Evolutionary conservation across 2,888 invertebrate genomes (phyloP), one percentile per base, ranked within the genome.

Genomic region (Syritta pipiens): DNA sequence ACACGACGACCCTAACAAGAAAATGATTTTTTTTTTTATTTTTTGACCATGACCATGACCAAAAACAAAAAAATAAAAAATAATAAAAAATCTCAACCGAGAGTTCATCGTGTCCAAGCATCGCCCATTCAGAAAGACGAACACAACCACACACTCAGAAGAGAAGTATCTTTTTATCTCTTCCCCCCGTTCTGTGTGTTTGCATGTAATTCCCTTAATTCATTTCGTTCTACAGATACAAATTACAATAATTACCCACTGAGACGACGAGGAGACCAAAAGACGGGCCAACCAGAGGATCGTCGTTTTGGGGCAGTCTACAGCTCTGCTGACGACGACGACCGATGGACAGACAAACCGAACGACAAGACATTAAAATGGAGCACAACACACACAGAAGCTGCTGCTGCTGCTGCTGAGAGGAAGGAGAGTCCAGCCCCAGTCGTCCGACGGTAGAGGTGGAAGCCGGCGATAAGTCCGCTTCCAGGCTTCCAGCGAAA

Each of bases 121-220:
- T 60, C 17, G 12, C 35, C 26, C 67, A 79, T 72, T 74, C 48
- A 74, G 67, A 67, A 74, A 74, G 30, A 3, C 51, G 28, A 28
- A 48, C 53, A 30, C 19, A 26, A 12, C 22, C 12, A 2, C 17
- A 42, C 3, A 28, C 19, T 57, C 35, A n/a, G 40, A 17, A 28
- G 46, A 55, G 49, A 71, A 57, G 37, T 59, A 71, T 59, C 14
- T 51, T 55, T 44, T 40, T 49, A 44, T 65, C 30, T 37, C 46
- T 24, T 46, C 59, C 26, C 59, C 53, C 55, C 40, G 71, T 63
- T 67, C 53, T 62, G 67, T 74, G 62, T 79, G 79, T 79, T 79
- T 79, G 79, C 79, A 79, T 79, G 79, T 79, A 79, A 79, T 79
- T 79, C 79, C 74, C 79, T 79, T 79, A 79, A 79, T 79, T 79